A percentile compares a stretch with the other conserved stretches of the same genome.
phyloP scores from a whole-genome alignment of 2,113 vertebrate species.

The Leptobrachium leishanense region DNA sequence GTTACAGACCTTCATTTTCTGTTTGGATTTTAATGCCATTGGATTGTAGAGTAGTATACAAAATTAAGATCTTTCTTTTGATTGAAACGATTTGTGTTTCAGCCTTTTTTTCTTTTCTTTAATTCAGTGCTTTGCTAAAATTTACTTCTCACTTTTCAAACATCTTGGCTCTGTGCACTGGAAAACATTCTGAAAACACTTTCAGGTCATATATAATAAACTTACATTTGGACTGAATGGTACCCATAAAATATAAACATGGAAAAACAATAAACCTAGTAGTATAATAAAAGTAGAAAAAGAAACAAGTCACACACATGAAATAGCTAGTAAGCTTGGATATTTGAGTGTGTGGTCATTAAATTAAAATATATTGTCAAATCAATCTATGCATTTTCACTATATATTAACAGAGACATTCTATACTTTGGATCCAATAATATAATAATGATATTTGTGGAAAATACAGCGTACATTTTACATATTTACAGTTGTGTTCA shows the following conservation, averaged over 20 bases:
- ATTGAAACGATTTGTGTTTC: conserved; percentile 3
- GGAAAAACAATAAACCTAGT: conserved; percentile 32
- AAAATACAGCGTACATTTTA: too few relatives aligned
- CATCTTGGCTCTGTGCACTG: conserved; percentile 3
- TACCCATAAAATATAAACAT: conserved; percentile 33
- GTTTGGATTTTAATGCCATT: not conserved
- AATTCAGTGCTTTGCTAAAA: conserved; percentile 15
- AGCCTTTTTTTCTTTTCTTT: not conserved
- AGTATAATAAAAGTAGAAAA: not conserved
- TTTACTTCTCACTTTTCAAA: not conserved
- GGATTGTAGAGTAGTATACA: not conserved
- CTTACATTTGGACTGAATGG: conserved; percentile 27
- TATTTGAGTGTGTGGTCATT: conserved; percentile 5
- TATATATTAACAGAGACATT: not conserved
- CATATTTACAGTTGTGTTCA: too few relatives aligned
- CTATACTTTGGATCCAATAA: too few relatives aligned
- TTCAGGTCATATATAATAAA: conserved; percentile 30
- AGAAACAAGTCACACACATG: conserved; percentile 2
- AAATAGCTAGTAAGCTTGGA: not conserved
- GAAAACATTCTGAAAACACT: conserved; percentile 29
- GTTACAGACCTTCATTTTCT: too few relatives aligned
- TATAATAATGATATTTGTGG: too few relatives aligned
- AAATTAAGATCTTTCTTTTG: conserved; percentile 3
- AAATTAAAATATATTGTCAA: not conserved
- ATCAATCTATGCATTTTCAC: not conserved